phyloP scores from a whole-genome alignment of 2,888 invertebrate genomes.

The Agriopis leucophaearia region DNA sequence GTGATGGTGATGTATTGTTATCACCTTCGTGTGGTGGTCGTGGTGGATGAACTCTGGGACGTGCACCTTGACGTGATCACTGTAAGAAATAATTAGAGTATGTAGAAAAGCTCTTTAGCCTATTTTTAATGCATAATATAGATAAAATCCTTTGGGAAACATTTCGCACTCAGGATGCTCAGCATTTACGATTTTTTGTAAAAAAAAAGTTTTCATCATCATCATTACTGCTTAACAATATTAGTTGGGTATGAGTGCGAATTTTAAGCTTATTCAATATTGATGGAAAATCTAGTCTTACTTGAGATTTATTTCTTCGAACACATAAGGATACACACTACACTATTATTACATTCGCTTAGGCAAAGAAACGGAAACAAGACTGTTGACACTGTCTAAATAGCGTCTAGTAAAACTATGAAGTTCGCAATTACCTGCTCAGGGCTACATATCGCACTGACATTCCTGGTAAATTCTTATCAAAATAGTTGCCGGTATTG shows the following conservation, averaged over 20 bases:
- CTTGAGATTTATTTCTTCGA: too few relatives aligned
- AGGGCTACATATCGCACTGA: background rate
- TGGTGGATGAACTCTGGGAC: slow-evolving; percentile 87
- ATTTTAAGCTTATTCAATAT: too few relatives aligned
- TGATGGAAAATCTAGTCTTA: too few relatives aligned
- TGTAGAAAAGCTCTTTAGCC: background rate
- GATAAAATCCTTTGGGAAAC: background rate
- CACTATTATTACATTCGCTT: slow-evolving; percentile 4
- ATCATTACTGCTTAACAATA: too few relatives aligned
- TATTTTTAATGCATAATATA: background rate
- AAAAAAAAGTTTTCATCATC: too few relatives aligned
- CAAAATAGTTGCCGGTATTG: background rate
- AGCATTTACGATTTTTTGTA: background rate
- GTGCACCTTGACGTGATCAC: slow-evolving; percentile 86
- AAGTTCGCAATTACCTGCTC: slow-evolving; percentile 9
- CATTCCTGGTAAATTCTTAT: background rate
- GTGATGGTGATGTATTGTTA: slow-evolving; percentile 85
- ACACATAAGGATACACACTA: too few relatives aligned
- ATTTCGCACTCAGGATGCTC: slow-evolving; percentile 1
- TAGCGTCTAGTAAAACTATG: background rate
- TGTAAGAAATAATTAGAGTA: slow-evolving; percentile 60
- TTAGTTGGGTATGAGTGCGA: too few relatives aligned
- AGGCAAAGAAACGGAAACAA: background rate
- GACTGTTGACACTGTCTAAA: background rate
- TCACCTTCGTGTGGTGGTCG: slow-evolving; percentile 86